These are phyloP conservation scores for Plecturocebus donacophilus DNA, from an alignment of 2,113 vertebrate species.

Conservation along the genomic window DNA sequence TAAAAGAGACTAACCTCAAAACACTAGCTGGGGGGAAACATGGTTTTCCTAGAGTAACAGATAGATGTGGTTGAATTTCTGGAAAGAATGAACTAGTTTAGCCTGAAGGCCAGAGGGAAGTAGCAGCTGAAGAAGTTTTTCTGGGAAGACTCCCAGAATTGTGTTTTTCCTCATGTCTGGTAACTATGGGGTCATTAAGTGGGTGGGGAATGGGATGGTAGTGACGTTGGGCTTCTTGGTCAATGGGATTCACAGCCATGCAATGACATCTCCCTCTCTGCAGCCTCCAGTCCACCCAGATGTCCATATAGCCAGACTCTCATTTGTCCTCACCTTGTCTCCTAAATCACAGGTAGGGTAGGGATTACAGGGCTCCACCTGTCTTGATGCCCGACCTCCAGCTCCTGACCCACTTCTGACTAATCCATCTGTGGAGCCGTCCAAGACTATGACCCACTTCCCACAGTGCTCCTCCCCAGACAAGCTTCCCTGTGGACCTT, in stretches of 20 bases:
- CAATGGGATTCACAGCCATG: not conserved
- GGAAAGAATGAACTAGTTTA: slow-evolving; percentile 7
- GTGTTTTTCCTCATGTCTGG: not conserved
- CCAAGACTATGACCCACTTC: slow-evolving; percentile 65
- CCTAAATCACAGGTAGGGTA: not conserved
- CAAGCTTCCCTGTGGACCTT: not conserved
- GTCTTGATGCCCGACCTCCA: slow-evolving; percentile 46
- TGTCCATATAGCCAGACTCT: not conserved
- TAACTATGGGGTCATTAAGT: not conserved
- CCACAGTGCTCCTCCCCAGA: slow-evolving; percentile 60
- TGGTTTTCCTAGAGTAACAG: not conserved
- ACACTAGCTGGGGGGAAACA: not conserved
- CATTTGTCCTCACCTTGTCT: not conserved
- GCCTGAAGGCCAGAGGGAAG: not conserved
- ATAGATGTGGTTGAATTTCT: not conserved
- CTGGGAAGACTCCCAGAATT: not conserved
- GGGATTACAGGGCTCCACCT: slow-evolving; percentile 9
- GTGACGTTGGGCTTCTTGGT: not conserved
- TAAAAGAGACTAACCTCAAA: slow-evolving; percentile 4
- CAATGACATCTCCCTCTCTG: not conserved
- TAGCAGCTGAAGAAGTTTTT: not conserved
- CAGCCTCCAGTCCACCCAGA: not conserved
- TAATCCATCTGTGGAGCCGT: slow-evolving; percentile 35
- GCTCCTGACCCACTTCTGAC: slow-evolving; percentile 73
- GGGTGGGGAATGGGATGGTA: not conserved